Evolutionary conservation across 2,113 vertebrate species (phyloP).

Genomic region (Hiodon alosoides): DNA sequence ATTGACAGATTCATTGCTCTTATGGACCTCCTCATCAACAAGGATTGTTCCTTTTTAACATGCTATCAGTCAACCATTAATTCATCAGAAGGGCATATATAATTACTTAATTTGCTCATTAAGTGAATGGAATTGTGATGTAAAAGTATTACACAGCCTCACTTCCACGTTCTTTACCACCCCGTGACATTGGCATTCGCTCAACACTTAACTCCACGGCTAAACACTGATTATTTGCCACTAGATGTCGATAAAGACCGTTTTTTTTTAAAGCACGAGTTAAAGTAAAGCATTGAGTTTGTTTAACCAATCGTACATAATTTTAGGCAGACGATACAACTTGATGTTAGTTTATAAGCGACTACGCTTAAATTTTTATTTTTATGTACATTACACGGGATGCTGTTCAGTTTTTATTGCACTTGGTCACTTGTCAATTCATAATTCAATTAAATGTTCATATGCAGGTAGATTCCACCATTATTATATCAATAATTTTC

Average conservation of each 20-base stretch:
- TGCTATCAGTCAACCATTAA: not conserved
- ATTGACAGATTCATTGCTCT: too few species aligned
- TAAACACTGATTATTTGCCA: constrained; percentile 64
- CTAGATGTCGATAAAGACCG: constrained; percentile 73
- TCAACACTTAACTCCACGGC: constrained; percentile 69
- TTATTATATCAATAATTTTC: too few species aligned
- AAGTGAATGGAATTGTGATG: too few species aligned
- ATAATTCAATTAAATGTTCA: too few species aligned
- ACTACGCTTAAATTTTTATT: too few species aligned
- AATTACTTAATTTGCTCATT: not conserved
- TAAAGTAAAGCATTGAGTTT: constrained; percentile 35
- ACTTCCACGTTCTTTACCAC: constrained; percentile 30
- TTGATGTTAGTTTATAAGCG: too few species aligned
- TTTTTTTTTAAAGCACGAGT: not conserved
- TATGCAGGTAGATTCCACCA: too few species aligned
- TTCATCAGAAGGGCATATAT: not conserved
- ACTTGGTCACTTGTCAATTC: too few species aligned
- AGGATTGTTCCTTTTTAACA: not conserved
- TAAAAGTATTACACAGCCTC: not conserved
- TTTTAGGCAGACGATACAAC: not conserved
- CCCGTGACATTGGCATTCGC: constrained; percentile 50
- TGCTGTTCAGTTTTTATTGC: too few species aligned
- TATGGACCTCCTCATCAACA: not conserved
- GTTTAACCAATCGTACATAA: not conserved
- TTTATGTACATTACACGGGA: too few species aligned